A percentile compares a stretch with the other conserved stretches of the same genome.
These are phyloP conservation scores for Cricetomys ansorgei DNA, from an alignment of 2,113 vertebrate genomes.

Conservation along the genomic window DNA sequence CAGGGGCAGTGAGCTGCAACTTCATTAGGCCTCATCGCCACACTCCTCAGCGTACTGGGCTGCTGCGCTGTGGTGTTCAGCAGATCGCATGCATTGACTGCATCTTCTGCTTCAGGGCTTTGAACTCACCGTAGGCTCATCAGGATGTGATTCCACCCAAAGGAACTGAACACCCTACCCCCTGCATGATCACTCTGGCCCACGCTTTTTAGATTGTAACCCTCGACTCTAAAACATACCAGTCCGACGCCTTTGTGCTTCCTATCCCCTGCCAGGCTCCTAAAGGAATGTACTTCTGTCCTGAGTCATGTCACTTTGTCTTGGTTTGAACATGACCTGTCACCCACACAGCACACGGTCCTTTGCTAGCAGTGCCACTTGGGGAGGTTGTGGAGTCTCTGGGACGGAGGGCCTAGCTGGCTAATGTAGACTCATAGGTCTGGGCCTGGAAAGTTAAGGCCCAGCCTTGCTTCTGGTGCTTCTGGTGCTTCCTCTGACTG, in stretches of 20 bases:
- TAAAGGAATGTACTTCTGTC: neutral
- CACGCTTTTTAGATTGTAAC: neutral
- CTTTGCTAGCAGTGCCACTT: neutral
- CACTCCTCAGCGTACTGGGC: neutral
- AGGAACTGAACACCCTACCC: neutral
- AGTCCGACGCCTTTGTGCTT: neutral
- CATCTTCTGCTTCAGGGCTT: neutral
- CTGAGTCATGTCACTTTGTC: neutral
- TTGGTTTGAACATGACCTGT: neutral
- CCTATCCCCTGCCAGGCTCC: neutral
- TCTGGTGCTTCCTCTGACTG: too few species aligned
- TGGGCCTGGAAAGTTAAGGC: neutral
- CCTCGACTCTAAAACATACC: neutral
- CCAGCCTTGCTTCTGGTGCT: neutral
- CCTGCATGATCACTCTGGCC: neutral
- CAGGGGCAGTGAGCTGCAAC: neutral
- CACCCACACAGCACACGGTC: too few species aligned
- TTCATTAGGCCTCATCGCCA: neutral
- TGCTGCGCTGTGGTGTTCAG: neutral
- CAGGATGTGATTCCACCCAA: neutral
- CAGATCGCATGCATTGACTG: neutral
- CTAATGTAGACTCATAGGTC: neutral
- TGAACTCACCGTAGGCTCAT: neutral
- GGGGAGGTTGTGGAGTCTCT: neutral
- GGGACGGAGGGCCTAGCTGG: too few species aligned